phyloP scores from a whole-genome alignment of 53 echinoderm and acorn worm species.

The Apostichopus leukothele region DNA sequence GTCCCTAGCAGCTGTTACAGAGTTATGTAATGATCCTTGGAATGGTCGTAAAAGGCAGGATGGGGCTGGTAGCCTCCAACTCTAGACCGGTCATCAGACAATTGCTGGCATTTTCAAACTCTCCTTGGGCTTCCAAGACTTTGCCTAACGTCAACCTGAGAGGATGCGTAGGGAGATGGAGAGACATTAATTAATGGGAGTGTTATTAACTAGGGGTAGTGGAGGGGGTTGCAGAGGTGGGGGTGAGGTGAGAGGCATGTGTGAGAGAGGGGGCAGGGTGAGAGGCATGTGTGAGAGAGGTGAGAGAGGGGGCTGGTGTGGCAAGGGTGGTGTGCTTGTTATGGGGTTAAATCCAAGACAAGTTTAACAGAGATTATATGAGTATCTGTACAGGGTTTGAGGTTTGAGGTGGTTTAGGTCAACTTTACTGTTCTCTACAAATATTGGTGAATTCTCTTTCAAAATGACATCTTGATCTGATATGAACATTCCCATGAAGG shows the following conservation, averaged over 20 bases:
- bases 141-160: constrained; percentile 76
- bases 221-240: not conserved
- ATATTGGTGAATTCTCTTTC: no score
- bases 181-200: not conserved
- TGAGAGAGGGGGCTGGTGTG: not conserved
- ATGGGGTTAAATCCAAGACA: no score
- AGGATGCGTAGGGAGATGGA: no score
- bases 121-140: constrained; percentile 79
- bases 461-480: no score
- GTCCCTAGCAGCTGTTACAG: no score
- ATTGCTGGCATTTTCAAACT: constrained; percentile 74
- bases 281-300: not conserved
- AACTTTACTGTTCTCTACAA: no score
- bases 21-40: constrained; percentile 25
- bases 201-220: no score
- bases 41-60: constrained; percentile 74
- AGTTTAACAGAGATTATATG: no score
- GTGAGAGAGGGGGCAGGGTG: not conserved
- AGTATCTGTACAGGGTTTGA: no score
- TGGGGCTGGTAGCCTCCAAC: constrained; percentile 82
- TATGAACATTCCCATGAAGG: no score
- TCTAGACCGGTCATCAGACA: constrained; percentile 81
- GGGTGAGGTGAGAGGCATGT: not conserved
- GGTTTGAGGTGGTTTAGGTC: no score
- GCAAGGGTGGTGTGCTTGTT: not conserved